Conservation (phyloP, 1,140 invertebrate genomes). For the Bacillus rossius region DNA sequence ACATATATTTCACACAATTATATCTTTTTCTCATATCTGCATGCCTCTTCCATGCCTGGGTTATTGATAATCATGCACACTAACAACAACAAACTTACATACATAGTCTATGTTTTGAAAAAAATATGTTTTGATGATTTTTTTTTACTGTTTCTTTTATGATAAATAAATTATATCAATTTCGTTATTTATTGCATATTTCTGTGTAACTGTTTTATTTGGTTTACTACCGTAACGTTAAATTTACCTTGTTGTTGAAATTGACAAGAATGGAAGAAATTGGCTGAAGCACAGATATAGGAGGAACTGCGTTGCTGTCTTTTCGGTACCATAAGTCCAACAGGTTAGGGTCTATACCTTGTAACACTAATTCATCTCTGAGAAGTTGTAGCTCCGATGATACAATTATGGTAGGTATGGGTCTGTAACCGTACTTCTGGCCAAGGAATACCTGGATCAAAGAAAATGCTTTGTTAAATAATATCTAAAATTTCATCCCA, state of each 20-base stretch:
- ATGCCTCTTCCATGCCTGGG: too few relatives aligned
- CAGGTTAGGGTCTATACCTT: conserved; percentile 76
- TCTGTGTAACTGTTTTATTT: too few relatives aligned
- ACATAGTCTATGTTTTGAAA: too few relatives aligned
- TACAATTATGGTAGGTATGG: conserved; percentile 92
- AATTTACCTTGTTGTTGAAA: conserved; percentile 92
- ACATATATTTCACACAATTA: too few relatives aligned
- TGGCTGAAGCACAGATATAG: conserved; percentile 90
- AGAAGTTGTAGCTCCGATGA: conserved; percentile 87
- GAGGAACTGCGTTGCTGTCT: conserved; percentile 91
- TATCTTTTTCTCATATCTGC: too few relatives aligned
- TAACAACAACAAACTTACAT: too few relatives aligned
- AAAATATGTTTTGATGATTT: too few relatives aligned
- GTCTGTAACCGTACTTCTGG: conserved; percentile 97
- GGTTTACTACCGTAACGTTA: too few relatives aligned
- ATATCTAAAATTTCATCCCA: too few relatives aligned
- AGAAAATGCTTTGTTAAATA: background rate
- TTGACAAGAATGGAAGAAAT: conserved; percentile 96
- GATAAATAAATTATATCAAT: too few relatives aligned
- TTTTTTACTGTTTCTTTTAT: too few relatives aligned
- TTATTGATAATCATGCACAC: too few relatives aligned
- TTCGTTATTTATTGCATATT: background rate
- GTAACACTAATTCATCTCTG: conserved; percentile 68
- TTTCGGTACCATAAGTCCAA: conserved; percentile 95
- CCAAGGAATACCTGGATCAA: conserved; percentile 79